Evolutionary conservation across 2,113 vertebrate genomes (phyloP), one percentile per base, ranked within the genome.

Genomic region (Mobula hypostoma): DNA sequence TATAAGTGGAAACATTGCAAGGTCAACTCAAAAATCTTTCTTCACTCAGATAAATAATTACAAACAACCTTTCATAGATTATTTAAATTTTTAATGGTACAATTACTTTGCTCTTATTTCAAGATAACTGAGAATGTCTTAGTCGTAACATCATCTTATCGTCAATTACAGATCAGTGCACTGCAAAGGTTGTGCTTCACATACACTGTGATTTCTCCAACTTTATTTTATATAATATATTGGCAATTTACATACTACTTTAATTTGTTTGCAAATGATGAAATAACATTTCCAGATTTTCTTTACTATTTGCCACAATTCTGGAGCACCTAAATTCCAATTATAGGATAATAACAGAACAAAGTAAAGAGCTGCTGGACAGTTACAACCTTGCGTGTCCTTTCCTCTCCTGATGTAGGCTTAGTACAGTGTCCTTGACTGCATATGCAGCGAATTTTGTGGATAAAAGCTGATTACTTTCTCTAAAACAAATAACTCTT

Each of bases 1-100:
- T 66, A 27, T 32, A 90, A n/a, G 29, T 6, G 66, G 14, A 12
- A 90, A 66, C 15, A 90, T 90, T 90, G 58, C 85, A 66, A 90
- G 61, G 61, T 90, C 85, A 90, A 66, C 83, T 63, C 61, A 66
- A 63, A 90, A 32, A 66, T 66, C 85, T 11, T 29, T 85, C 61
- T 90, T 90, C 61, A 66, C 61, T 66, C 29, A 32, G 61, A 66
- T 17, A 90, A 90, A 66, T 32, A 66, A 66, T 66, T 66, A 32
- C n/a, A 66, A 74, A 66, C 29, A 66, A 88, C 61, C 85, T 66
- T 88, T 32, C 63, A 88, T 19, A 19, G 11, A 32, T 90, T 90
- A 29, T 66, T 90, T 90, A 90, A 90, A 63, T 66, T 66, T 90
- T 90, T 90, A 90, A 90, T 90, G 85, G 14, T 32, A 15, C 27